phyloP scores from a whole-genome alignment of 2,113 vertebrate genomes.

The cattle (Bos taurus) region DNA sequence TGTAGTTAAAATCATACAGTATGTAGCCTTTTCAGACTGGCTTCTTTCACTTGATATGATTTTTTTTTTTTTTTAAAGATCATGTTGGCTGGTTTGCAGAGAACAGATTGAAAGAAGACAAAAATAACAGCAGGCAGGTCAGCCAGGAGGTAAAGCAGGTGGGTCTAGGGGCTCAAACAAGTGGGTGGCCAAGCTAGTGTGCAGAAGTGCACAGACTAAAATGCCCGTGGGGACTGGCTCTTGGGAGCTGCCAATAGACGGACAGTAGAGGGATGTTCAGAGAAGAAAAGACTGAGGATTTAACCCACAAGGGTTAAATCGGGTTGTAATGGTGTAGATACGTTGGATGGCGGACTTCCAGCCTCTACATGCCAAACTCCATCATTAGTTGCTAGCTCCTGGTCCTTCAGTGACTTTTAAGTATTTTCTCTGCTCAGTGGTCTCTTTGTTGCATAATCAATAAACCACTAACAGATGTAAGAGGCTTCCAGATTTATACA shows the following conservation, averaged over 20 bases:
- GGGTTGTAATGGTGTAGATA: background rate
- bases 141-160: background rate
- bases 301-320: background rate
- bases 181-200: background rate
- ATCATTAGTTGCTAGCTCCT: background rate
- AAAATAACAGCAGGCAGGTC: background rate
- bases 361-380: background rate
- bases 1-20: background rate
- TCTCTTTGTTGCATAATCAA: constrained; percentile 19
- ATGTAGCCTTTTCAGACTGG: background rate
- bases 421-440: constrained; percentile 7
- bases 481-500: constrained; percentile 43
- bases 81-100: background rate
- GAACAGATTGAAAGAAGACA: background rate
- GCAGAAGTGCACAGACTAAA: fast-evolving
- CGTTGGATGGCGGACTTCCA: background rate
- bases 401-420: background rate
- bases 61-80: background rate
- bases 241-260: background rate
- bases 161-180: background rate
- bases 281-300: background rate
- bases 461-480: constrained; percentile 55
- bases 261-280: no score
- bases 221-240: background rate
- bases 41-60: background rate